These are phyloP conservation scores for Aphidius colemani DNA, from an alignment of 2,888 invertebrate genomes.

Conservation along the genomic window DNA sequence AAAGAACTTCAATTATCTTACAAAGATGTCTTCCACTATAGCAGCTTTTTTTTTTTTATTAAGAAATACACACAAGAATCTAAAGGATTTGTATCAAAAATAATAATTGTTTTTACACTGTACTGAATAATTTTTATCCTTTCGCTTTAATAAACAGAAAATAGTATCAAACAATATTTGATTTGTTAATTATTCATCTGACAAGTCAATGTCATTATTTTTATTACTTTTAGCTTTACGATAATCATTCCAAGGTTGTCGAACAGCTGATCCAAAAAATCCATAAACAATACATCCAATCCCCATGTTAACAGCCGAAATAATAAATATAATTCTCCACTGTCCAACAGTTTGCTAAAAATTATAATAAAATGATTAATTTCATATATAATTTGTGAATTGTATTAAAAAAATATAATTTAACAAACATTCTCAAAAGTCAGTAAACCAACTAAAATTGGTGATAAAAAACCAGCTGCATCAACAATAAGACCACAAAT, in stretches of 20 bases:
- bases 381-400: not conserved
- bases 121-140: too few species aligned
- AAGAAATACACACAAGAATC: too few species aligned
- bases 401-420: not conserved
- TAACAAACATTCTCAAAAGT: conserved; percentile 68
- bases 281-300: conserved; percentile 43
- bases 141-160: too few species aligned
- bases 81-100: too few species aligned
- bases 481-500: conserved; percentile 65
- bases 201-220: too few species aligned
- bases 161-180: too few species aligned
- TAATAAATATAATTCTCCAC: conserved; percentile 53
- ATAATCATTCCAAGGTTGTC: conserved; percentile 51
- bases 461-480: conserved; percentile 67
- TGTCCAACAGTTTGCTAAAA: conserved; percentile 55
- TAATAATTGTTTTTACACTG: too few species aligned
- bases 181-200: too few species aligned
- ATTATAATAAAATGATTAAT: conserved; percentile 11
- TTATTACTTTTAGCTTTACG: too few species aligned
- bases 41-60: too few species aligned
- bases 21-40: too few species aligned
- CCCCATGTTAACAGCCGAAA: conserved; percentile 45
- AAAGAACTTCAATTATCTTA: too few species aligned
- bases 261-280: conserved; percentile 48
- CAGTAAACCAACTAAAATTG: conserved; percentile 66